phyloP scores from a whole-genome alignment of 2,888 invertebrate species.

The Ditylenchus weischeri region DNA sequence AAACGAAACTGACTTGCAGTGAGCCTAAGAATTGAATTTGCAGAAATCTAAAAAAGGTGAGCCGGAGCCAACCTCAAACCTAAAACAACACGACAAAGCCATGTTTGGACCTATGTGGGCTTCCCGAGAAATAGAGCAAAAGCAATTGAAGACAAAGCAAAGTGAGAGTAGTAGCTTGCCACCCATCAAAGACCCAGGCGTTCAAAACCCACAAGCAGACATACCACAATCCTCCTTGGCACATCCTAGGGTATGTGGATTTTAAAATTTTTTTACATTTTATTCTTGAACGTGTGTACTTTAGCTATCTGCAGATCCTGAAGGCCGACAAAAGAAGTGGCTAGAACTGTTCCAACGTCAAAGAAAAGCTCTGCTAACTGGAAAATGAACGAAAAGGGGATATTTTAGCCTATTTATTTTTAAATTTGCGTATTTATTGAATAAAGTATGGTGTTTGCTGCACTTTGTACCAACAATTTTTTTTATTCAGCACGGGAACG shows the following conservation, averaged over 20 bases:
- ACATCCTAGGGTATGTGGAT: background rate
- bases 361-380: background rate
- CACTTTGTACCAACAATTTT: too few species aligned
- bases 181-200: too few species aligned
- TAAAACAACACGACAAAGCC: constrained; percentile 8
- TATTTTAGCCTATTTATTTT: too few species aligned
- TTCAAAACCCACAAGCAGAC: background rate
- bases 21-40: background rate
- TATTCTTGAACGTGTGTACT: background rate
- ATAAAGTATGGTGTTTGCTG: too few species aligned
- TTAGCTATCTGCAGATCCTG: constrained; percentile 6
- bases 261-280: background rate
- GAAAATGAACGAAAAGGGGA: background rate
- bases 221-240: background rate
- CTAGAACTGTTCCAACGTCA: constrained; percentile 5
- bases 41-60: background rate
- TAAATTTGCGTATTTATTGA: too few species aligned
- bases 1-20: too few species aligned
- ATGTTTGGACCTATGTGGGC: constrained; percentile 25
- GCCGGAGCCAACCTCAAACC: background rate
- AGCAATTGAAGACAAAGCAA: background rate
- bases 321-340: constrained; percentile 2
- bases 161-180: background rate
- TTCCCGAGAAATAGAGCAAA: constrained; percentile 15
- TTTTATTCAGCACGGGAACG: too few species aligned